Evolutionary conservation across 2,888 invertebrate genomes (phyloP).

Genomic region (Archaeoteleia sp.): DNA sequence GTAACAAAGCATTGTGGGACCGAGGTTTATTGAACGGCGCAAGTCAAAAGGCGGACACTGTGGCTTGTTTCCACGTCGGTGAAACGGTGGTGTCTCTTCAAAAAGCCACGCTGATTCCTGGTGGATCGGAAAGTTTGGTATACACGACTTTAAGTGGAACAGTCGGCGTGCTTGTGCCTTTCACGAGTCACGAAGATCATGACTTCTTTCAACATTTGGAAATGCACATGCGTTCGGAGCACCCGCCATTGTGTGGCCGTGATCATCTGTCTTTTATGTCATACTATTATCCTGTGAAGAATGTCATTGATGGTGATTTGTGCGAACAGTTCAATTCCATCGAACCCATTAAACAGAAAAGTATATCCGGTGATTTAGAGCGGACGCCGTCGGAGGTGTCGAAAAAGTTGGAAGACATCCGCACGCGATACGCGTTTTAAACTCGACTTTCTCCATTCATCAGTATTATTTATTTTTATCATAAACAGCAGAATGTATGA

Average conservation of each 20-base stretch:
- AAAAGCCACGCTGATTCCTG: constrained; percentile 96
- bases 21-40: constrained; percentile 95
- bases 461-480: too few species aligned
- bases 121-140: constrained; percentile 96
- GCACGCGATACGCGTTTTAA: constrained; percentile 99
- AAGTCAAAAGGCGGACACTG: constrained; percentile 96
- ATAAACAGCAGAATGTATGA: too few species aligned
- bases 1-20: constrained; percentile 98
- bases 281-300: constrained; percentile 98
- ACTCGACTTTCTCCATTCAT: constrained; percentile 15
- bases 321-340: constrained; percentile 99
- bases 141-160: constrained; percentile 97
- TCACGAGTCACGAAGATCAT: constrained; percentile 97
- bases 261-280: constrained; percentile 98
- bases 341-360: constrained; percentile 94
- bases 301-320: constrained; percentile 98
- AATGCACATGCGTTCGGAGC: constrained; percentile 99
- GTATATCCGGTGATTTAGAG: constrained; percentile 95
- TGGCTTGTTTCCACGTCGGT: constrained; percentile 95
- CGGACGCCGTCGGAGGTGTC: constrained; percentile 97
- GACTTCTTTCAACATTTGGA: constrained; percentile 99
- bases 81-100: constrained; percentile 97
- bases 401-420: constrained; percentile 98
- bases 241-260: constrained; percentile 95
- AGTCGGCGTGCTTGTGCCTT: constrained; percentile 94